phyloP scores from a whole-genome alignment of 2,113 vertebrate genomes.

The Calidris pugnax region DNA sequence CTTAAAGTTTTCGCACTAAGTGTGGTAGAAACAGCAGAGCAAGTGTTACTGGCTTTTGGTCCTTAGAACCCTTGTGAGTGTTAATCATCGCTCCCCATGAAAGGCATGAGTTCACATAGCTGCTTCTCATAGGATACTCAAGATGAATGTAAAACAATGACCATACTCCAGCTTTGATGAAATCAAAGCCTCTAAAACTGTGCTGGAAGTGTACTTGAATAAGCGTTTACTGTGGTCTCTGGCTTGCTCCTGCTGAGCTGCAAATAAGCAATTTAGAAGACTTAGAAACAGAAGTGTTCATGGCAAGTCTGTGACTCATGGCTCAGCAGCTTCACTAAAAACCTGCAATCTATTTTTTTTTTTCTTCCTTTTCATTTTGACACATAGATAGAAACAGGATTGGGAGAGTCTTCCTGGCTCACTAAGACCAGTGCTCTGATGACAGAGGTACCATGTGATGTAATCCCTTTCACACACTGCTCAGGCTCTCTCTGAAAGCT shows the following conservation, averaged over 20 bases:
- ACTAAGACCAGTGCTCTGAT: background rate
- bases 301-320: background rate
- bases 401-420: background rate
- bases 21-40: background rate
- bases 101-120: background rate
- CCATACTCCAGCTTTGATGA: background rate
- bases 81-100: background rate
- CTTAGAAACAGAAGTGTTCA: background rate
- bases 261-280: background rate
- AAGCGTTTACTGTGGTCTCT: background rate
- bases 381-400: background rate
- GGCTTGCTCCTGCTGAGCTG: background rate
- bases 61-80: background rate
- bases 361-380: background rate
- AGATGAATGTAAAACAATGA: background rate
- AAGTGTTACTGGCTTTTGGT: background rate
- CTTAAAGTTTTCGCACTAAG: background rate
- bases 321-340: background rate
- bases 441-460: accelerated
- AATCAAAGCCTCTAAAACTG: background rate
- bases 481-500: background rate
- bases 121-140: background rate
- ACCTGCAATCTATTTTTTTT: background rate
- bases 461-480: background rate
- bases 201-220: background rate